Evolutionary conservation across 2,888 invertebrate genomes (phyloP).

Genomic region (Poecilobothrus nobilitatus): DNA sequence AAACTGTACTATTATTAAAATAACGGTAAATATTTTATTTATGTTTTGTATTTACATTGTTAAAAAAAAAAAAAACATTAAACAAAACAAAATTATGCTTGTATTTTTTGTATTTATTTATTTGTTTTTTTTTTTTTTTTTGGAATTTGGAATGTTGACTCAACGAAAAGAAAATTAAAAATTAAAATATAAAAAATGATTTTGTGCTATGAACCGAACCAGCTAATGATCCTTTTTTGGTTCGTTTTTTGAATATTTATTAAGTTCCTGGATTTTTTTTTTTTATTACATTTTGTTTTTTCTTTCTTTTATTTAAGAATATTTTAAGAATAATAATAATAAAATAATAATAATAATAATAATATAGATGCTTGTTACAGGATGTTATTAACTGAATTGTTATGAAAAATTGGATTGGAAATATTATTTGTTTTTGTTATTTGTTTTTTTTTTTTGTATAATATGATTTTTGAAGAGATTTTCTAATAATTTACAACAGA

Average conservation of each 20-base stretch:
- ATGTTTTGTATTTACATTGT: no score
- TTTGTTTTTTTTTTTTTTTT: not conserved
- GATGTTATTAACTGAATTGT: slow-evolving; percentile 1
- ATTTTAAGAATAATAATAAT: not conserved
- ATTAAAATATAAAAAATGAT: not conserved
- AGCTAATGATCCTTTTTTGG: not conserved
- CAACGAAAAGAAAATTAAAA: not conserved
- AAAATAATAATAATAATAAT: no score
- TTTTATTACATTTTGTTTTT: not conserved
- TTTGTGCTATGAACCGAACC: not conserved
- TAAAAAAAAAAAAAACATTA: no score
- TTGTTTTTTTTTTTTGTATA: no score
- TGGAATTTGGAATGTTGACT: not conserved
- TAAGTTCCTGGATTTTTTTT: not conserved
- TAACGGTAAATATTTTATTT: no score
- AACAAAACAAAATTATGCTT: not conserved
- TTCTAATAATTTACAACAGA: no score
- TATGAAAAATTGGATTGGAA: not conserved
- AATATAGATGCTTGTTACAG: not conserved
- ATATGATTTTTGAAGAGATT: no score
- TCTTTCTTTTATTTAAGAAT: not conserved
- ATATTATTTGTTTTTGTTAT: not conserved
- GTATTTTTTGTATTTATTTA: no score
- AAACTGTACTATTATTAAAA: no score
- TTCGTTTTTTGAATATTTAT: slow-evolving; percentile 1